Base-by-base conservation (phyloP, 2,113 vertebrate species). In the Jaculus jaculus region DNA sequence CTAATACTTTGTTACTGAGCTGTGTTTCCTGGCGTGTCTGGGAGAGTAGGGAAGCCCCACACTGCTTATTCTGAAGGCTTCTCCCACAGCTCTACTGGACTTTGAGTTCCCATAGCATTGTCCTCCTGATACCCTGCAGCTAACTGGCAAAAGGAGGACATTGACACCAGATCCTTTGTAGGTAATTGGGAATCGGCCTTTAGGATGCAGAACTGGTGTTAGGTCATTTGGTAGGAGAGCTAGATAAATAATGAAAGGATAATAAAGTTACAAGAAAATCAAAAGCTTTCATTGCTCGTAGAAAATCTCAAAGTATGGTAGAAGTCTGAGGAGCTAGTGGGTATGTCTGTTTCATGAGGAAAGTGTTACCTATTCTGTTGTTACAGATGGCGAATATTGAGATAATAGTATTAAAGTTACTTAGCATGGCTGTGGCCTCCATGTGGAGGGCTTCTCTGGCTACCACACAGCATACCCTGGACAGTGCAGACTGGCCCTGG, bases 311-410 rank as follows among this genome's bases (percentile, higher is more conserved):
- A 34, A 65, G 34, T 72, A 34, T 54, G 8, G 24, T 10, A 3
- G 30, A 34, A 66, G 26, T n/a, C 7, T 21, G 13, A 72, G 65
- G 81, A 42, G 51, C 18, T 28, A 20, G 34, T 60, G 47, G 6
- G 7, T 30, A 28, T 10, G 4, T 69, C 74, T 32, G 15, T 87
- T 17, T 86, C 61, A 4, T 13, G 12, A 42, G 37, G 65, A 80
- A 37, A 18, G 51, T 20, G 18, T 17, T 17, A 3, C n/a, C n/a
- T 4, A 2, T 18, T 0, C 11, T 37, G 17, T 11, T n/a, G 9
- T 42, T 37, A 37, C n/a, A n/a, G 28, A 11, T 30, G 9, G 21
- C 69, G 32, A 47, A 0, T 0, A 17, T 51, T 37, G 8, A 10
- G 28, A 32, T 42, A 65, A 74, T 20, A 26, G 34, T 4, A 1